Base-by-base conservation (phyloP, 1,140 invertebrate genomes). In the Caerostris extrusa region DNA sequence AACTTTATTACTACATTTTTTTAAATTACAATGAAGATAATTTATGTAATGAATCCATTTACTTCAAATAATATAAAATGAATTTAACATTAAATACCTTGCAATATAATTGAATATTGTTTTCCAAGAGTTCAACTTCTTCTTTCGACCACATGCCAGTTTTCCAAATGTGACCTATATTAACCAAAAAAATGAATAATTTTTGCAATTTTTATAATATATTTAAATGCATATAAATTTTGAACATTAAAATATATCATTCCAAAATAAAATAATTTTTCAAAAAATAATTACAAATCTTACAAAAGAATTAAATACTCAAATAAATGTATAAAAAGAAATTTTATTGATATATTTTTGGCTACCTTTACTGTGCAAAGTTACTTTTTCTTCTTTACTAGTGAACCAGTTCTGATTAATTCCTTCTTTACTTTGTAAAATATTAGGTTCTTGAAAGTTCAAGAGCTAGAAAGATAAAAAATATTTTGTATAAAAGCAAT, bases 81-180 rank as follows among this genome's bases (percentile, higher is more conserved):
- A n/a, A 71, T 17, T 56, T 5, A 50, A 82, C 6, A 7, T 55
- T 8, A 81, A 60, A 10, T 94, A 96, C 96, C 94, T 95, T 95
- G 95, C 96, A 96, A 93, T 96, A 96, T 34, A 95, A 93, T 19
- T 94, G 94, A 91, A 96, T 96, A 94, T 96, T 96, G 8, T 94
- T 85, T 91, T 96, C 95, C 14, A 96, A 94, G 7, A 96, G 85
- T 34, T 96, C 96, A 10, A 96, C 95, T 95, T 96, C 96, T 90
- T 96, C 96, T 95, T 96, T 96, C 17, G 96, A 96, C 96, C 96
- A 96, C 95, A 96, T 96, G 34, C 96, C 96, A 95, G 96, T 96
- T 87, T 96, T 96, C 96, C 96, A 96, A 17, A 95, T 94, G 83
- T 96, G 96, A 93, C 96, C 96, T 94, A 56, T n/a, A 50, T n/a